Evolutionary conservation across 2,797 vertebrate genomes (phyloP).

Genomic region (Galagoides demidoff): DNA sequence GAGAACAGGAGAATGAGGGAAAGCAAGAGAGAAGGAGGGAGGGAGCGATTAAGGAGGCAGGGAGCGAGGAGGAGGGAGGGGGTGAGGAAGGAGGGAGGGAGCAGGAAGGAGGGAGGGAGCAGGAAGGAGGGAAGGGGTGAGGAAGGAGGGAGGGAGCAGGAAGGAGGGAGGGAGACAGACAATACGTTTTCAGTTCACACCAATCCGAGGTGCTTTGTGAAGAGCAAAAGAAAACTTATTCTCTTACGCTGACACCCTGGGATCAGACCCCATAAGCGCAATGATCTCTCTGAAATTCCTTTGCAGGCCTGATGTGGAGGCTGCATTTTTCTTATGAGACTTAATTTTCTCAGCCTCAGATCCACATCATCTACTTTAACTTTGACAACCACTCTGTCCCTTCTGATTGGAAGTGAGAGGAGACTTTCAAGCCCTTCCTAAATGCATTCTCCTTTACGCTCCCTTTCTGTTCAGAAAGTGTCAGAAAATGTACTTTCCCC

Average conservation of each 20-base stretch:
- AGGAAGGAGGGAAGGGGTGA: accelerated
- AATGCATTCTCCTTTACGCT: not conserved
- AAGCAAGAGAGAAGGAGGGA: not conserved
- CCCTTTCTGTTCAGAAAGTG: not conserved
- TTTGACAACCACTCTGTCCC: not conserved
- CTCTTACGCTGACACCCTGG: accelerated
- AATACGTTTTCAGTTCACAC: not conserved
- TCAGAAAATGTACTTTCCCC: not conserved
- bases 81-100: accelerated
- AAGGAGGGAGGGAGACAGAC: too few relatives aligned
- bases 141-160: accelerated
- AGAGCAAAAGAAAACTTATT: not conserved
- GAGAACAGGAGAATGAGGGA: not conserved
- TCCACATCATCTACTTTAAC: not conserved
- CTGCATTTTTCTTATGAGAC: not conserved
- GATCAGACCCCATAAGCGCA: not conserved
- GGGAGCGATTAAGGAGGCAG: too few relatives aligned
- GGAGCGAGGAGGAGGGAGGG: too few relatives aligned
- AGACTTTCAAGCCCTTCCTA: not conserved
- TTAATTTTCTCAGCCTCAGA: too few relatives aligned
- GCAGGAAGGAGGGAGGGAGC: accelerated
- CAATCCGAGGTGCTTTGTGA: not conserved
- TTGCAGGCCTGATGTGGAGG: not conserved
- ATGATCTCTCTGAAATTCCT: not conserved
- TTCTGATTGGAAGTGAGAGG: not conserved